Evolutionary conservation across 2,797 vertebrate species (phyloP), one percentile per base, ranked within the genome.

Genomic region (Borostomias antarcticus): DNA sequence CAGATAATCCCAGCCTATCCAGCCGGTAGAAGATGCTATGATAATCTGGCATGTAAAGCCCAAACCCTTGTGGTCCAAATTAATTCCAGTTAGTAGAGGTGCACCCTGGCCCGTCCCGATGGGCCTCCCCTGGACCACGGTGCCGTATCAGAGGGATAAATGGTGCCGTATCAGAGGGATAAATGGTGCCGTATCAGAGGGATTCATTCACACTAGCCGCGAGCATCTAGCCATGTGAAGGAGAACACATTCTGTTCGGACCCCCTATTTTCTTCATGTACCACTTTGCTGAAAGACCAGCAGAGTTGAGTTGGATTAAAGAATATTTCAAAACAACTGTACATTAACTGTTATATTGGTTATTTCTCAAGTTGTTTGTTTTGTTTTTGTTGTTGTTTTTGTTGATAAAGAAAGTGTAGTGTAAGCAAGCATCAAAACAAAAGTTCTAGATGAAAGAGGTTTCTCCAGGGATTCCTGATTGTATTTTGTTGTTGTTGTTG

Each of bases 341-440:
- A 50, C 83, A 79, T 64, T 77, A 83, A 89, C 82, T 87, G 81
- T 88, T 86, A 85, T 5, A 58, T 21, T 40, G 11, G 15, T 69
- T 78, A 74, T 75, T 72, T 66, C n/a, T 74, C 66, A 45, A n/a
- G n/a, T 45, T 45, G 17, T 45, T 15, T 45, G 40, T n/a, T n/a
- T n/a, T n/a, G 29, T 21, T 50, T 50, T 50, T 50, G 21, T 28
- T n/a, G 52, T 56, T 56, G 52, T 29, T 32, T 17, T 26, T 56
- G 53, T 56, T 30, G 15, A 56, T 56, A 56, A 30, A 56, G 30
- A 9, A 56, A 56, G n/a, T 76, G 65, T 56, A 56, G n/a, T n/a
- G 7, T 45, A 45, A 45, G 40, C 17, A 45, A 45, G 40, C 40
- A 43, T 45, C n/a, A n/a, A 45, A 45, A 45, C 17, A 45, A 45